Base-by-base conservation (phyloP, 1,140 invertebrate species). In the Liolophura sinensis region DNA sequence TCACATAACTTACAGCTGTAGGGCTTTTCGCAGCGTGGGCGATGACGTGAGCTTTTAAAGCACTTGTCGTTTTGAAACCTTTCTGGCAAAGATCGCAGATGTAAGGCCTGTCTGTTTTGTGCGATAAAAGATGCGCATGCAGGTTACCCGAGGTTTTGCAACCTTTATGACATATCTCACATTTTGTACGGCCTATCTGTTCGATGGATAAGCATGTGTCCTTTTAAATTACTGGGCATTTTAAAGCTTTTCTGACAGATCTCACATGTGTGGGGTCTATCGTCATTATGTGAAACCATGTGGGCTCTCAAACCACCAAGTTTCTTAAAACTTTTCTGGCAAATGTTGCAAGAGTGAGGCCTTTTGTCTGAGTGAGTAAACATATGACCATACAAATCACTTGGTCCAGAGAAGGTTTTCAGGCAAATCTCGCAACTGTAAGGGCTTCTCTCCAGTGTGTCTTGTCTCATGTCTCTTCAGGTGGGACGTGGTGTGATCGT, bases 51-150 rank as follows among this genome's bases (percentile, higher is more conserved):
- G 31, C 9, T 40, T 40, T 40, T 9, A 40, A 40, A 5, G 31
- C 31, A 40, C 31, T 40, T 24, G 11, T 18, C 14, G n/a, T n/a
- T 11, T 52, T 54, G 52, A 71, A 72, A 1, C 68, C 60, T 58
- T 72, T 72, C 27, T 60, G 68, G 66, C 71, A 72, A 51, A 60
- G 55, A 50, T 52, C 57, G 63, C 71, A 72, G 48, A 64, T 51
- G 50, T 55, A 71, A 40, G 71, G 69, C 54, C 88, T 87, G 88
- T 95, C 94, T 90, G 96, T 96, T 78, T 94, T 94, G 83, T 97
- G 93, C 7, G 58, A 31, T 55, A 40, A 47, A 11, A 64, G 22
- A 31, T 69, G 68, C 18, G 60, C 27, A 24, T 65, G 62, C 15
- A 69, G 48, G 31, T 57, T 51, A 7, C 50, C 54, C 49, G 7